Base-by-base conservation (phyloP, 2,888 invertebrate species). In the Sinhomidia bicolor region DNA sequence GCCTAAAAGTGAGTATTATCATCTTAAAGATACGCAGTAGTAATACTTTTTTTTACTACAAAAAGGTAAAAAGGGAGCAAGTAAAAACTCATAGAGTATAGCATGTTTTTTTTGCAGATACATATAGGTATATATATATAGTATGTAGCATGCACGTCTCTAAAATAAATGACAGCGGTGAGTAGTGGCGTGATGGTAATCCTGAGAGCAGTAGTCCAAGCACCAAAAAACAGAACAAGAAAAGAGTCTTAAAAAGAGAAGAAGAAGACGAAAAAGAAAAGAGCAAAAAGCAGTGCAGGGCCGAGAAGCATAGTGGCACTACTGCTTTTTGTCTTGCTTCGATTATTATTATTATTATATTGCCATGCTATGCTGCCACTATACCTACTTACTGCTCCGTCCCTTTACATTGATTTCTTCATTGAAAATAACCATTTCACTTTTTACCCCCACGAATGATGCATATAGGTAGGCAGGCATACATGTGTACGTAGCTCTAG, bases 111-210 rank as follows among this genome's bases (percentile, higher is more conserved):
- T 12, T 68, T n/a, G n/a, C n/a, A 57, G 17, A 1, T 57, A 17
- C 9, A 57, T 17, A 57, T 3, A 57, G 1, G 12, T n/a, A n/a
- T n/a, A n/a, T n/a, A n/a, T n/a, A n/a, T n/a, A n/a, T n/a, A n/a
- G n/a, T n/a, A n/a, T n/a, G n/a, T 57, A 57, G 10, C 23, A 71
- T 47, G 71, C 71, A 26, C 4, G 32, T 68, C 20, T 68, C 17
- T 68, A 41, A 65, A 68, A 17, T 32, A 68, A 32, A 32, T 32
- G n/a, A 17, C 41, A 17, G 36, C 9, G 32, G 68, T 68, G 68
- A 68, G 17, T 51, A 62, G 80, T 80, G 80, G 62, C 80, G 62
- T 80, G 80, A 80, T 80, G 74, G 74, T 32, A 76, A 76, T 76
- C 51, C 74, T 76, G 74, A 76, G 44, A 62, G 62, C 62, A 60